Percentiles rank a stretch among this genome's conserved stretches.
Evolutionary conservation across 2,888 invertebrate genomes (phyloP).

Genomic region (Steinernema hermaphroditum): DNA sequence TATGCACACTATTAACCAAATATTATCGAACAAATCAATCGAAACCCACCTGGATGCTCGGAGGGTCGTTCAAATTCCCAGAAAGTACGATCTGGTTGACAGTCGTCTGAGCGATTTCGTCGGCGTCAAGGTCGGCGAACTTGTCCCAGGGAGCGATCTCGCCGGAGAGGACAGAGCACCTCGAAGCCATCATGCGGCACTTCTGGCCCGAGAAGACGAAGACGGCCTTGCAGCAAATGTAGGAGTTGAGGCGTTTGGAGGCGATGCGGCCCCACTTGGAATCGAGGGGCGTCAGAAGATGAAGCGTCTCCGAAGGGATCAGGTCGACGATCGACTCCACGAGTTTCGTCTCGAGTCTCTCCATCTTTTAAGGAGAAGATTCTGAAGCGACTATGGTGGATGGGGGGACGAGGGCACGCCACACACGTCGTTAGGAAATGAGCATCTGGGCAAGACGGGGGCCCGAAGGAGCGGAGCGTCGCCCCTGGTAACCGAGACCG

Average conservation of each 20-base stretch:
- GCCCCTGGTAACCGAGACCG: no score
- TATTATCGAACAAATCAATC: no score
- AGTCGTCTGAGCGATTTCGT: background rate
- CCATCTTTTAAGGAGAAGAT: background rate
- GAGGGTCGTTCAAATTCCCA: background rate
- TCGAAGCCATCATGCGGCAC: background rate
- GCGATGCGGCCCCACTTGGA: constrained; percentile 10
- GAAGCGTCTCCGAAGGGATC: constrained; percentile 7
- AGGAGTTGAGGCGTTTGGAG: background rate
- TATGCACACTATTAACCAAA: no score
- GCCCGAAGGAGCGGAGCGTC: no score
- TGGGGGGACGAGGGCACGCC: no score
- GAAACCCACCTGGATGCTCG: background rate
- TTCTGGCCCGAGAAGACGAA: background rate
- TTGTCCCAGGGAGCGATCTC: background rate
- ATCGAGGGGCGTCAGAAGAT: background rate
- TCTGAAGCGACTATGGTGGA: no score
- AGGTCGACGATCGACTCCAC: background rate
- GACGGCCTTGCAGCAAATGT: background rate
- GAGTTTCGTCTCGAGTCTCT: constrained; percentile 4
- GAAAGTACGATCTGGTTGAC: background rate
- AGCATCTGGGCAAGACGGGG: no score
- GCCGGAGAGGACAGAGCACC: background rate
- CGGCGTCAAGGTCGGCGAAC: background rate
- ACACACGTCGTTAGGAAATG: no score